phyloP scores from a whole-genome alignment of 2,113 vertebrate species.

The Hypanus sabinus region DNA sequence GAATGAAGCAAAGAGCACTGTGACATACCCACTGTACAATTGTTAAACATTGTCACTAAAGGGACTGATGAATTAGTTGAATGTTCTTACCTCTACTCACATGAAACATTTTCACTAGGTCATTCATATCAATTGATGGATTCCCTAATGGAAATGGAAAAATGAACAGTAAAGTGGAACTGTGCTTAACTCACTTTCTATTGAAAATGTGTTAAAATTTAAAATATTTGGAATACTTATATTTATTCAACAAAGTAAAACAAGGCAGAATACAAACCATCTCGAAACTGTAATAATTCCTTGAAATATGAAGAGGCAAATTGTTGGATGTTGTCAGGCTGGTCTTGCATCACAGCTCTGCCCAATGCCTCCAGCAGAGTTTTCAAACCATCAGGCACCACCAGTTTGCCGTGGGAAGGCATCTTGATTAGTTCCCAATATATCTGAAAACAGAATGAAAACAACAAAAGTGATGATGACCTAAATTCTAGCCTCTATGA shows the following conservation, averaged over 20 bases:
- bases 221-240: not conserved
- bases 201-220: not conserved
- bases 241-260: not conserved
- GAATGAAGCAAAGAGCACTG: not conserved
- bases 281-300: conserved; percentile 51
- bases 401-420: conserved; percentile 46
- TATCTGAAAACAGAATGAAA: conserved; percentile 1
- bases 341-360: conserved; percentile 49
- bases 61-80: not conserved
- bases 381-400: conserved; percentile 51
- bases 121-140: conserved; percentile 48
- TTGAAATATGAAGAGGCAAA: conserved; percentile 56
- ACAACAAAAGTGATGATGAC: not conserved
- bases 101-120: conserved; percentile 54
- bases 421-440: conserved; percentile 45
- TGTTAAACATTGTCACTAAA: not conserved
- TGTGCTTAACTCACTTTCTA: not conserved
- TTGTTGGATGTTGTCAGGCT: conserved; percentile 48
- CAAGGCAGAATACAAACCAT: conserved; percentile 50
- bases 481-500: not conserved
- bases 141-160: conserved; percentile 48
- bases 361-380: conserved; percentile 54
- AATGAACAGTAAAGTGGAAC: not conserved
- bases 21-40: not conserved
- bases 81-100: conserved; percentile 46